Base-by-base conservation (phyloP, 2,113 vertebrate genomes). In the Hiodon tergisus region DNA sequence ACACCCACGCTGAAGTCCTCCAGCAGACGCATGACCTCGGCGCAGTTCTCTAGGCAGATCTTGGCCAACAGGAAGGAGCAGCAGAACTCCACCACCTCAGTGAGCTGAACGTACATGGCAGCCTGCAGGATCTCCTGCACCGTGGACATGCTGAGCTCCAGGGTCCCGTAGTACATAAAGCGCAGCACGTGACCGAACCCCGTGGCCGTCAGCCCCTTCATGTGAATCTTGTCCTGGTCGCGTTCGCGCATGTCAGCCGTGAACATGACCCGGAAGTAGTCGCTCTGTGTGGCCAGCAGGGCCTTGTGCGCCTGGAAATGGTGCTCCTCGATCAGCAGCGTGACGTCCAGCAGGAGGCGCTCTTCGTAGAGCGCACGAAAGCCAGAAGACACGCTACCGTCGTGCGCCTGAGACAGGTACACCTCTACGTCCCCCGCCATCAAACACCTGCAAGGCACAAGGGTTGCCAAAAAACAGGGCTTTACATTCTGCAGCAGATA, bases 341-440 rank as follows among this genome's bases (percentile, higher is more conserved):
- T 99, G 87, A 99, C 97, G 78, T 99, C 97, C 82, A 99, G 93
- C 89, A 99, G 91, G 83, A 99, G 91, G 78, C 96, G 93, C 89
- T 99, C 97, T 88, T 99, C 96, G 79, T 99, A 98, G 83, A 99
- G 93, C 85, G 97, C 94, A 88, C 96, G 93, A 92, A 99, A 99
- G 80, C 97, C 97, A 71, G 96, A 94, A 86, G 96, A 98, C 90
- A 99, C 95, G 76, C 95, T 98, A 89, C 95, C 95, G 82, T 98
- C 97, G 79, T 99, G 97, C 89, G 95, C 95, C 92, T 96, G 95
- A 85, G 95, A 98, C 88, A 95, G 95, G 93, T 96, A 99, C 89
- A 96, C 96, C 96, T 99, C 97, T 93, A 97, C 95, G 88, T 98
- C 96, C 91, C 95, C 96, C 91, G 97, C 95, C 97, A 98, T 99